Evolutionary conservation across 2,113 vertebrate genomes (phyloP).

Genomic region (Rhynchomys soricoides): DNA sequence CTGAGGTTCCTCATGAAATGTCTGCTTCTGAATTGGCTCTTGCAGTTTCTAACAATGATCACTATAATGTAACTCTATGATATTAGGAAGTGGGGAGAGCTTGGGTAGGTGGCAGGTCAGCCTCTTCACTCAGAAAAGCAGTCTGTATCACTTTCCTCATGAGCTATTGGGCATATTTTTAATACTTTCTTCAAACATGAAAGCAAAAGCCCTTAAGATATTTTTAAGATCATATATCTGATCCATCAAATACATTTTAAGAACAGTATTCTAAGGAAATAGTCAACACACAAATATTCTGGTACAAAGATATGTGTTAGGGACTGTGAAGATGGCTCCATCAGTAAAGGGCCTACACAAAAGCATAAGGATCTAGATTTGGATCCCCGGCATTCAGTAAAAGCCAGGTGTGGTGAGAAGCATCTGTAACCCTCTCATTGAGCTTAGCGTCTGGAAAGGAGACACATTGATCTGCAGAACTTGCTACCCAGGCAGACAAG

Average conservation of each 20-base stretch:
- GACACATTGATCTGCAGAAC: not conserved
- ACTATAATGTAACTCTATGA: not conserved
- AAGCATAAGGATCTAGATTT: no score
- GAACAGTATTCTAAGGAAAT: conserved; percentile 39
- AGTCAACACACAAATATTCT: not conserved
- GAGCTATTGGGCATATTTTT: not conserved
- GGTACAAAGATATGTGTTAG: not conserved
- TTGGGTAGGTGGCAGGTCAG: not conserved
- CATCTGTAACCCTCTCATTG: not conserved
- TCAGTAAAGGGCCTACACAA: not conserved
- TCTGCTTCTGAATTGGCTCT: not conserved
- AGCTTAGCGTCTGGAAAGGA: not conserved
- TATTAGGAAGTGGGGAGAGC: not conserved
- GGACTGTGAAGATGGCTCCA: not conserved
- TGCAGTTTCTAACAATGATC: not conserved
- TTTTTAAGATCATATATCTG: not conserved
- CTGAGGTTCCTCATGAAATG: not conserved
- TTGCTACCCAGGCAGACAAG: not conserved
- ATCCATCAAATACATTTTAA: conserved; percentile 12
- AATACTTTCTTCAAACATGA: not conserved
- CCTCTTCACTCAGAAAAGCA: not conserved
- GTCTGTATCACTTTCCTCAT: not conserved
- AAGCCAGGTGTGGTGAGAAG: not conserved
- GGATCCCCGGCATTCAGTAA: not conserved
- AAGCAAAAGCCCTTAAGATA: conserved; percentile 21